These are phyloP conservation scores for Stenodera caucasica DNA, from an alignment of 2,888 invertebrate genomes.

Conservation along the genomic window DNA sequence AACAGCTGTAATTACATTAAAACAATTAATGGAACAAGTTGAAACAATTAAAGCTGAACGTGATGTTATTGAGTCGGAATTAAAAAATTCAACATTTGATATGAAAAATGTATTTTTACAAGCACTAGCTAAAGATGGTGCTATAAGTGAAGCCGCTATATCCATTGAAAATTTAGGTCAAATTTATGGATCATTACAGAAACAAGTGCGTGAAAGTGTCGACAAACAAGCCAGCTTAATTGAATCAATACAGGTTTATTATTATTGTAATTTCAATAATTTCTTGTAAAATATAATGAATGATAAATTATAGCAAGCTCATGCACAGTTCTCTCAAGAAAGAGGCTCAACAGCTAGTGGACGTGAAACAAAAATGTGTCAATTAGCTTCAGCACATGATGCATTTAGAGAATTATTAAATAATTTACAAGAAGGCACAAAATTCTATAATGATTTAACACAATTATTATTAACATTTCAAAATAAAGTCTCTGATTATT, in stretches of 20 bases:
- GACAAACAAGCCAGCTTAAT: slow-evolving; percentile 72
- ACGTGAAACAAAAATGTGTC: slow-evolving; percentile 79
- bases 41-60: slow-evolving; percentile 86
- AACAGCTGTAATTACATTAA: slow-evolving; percentile 67
- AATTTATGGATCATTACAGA: slow-evolving; percentile 75
- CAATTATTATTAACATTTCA: slow-evolving; percentile 91
- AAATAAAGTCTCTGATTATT: slow-evolving; percentile 96
- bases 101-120: slow-evolving; percentile 80
- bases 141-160: slow-evolving; percentile 75
- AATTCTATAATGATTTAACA: slow-evolving; percentile 94
- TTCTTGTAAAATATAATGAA: neutral
- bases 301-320: slow-evolving; percentile 53
- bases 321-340: slow-evolving; percentile 65
- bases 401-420: slow-evolving; percentile 86
- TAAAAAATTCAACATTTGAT: slow-evolving; percentile 77
- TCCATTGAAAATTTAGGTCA: slow-evolving; percentile 73
- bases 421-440: slow-evolving; percentile 94
- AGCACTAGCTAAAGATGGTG: slow-evolving; percentile 75
- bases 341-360: slow-evolving; percentile 66
- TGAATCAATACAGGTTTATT: slow-evolving; percentile 64
- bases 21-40: slow-evolving; percentile 79
- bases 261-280: neutral
- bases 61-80: slow-evolving; percentile 84
- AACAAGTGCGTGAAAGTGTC: slow-evolving; percentile 75
- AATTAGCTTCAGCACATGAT: slow-evolving; percentile 89